Conservation (phyloP, 2,113 vertebrate genomes). For the Saccopteryx bilineata region DNA sequence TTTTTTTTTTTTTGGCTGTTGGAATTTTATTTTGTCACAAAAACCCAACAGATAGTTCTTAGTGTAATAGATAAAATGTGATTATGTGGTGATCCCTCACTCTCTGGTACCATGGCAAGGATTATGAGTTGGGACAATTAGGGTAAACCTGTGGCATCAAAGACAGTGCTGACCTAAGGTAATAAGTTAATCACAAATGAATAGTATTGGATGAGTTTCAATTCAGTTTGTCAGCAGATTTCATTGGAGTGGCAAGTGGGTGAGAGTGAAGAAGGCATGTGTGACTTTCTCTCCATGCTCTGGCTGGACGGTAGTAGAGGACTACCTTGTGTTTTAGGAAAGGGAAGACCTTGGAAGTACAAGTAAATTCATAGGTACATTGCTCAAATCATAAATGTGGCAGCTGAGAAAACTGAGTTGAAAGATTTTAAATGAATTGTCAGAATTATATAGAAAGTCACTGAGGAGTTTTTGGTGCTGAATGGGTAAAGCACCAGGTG, state of each 20-base stretch:
- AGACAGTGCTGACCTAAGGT: not conserved
- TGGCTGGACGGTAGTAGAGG: not conserved
- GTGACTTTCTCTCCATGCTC: not conserved
- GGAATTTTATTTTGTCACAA: not conserved
- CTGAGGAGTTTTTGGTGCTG: not conserved
- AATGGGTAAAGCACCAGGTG: not conserved
- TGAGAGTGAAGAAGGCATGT: not conserved
- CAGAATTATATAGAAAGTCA: conserved; percentile 11
- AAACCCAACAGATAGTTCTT: not conserved
- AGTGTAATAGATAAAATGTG: not conserved
- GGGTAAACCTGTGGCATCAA: not conserved
- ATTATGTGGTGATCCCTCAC: not conserved
- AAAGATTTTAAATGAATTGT: not conserved
- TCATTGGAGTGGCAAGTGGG: not conserved
- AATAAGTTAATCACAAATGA: conserved; percentile 1
- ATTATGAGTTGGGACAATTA: not conserved
- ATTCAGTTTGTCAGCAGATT: not conserved
- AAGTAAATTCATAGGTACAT: not conserved
- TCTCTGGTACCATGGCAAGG: conserved; percentile 22
- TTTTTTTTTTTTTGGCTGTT: conserved; percentile 24
- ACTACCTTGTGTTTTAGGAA: not conserved
- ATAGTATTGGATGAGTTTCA: not conserved
- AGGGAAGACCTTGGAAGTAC: not conserved
- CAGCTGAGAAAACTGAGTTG: not conserved
- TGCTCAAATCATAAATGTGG: not conserved